phyloP scores from a whole-genome alignment of 2,888 invertebrate species.

The Trimorus sp. region DNA sequence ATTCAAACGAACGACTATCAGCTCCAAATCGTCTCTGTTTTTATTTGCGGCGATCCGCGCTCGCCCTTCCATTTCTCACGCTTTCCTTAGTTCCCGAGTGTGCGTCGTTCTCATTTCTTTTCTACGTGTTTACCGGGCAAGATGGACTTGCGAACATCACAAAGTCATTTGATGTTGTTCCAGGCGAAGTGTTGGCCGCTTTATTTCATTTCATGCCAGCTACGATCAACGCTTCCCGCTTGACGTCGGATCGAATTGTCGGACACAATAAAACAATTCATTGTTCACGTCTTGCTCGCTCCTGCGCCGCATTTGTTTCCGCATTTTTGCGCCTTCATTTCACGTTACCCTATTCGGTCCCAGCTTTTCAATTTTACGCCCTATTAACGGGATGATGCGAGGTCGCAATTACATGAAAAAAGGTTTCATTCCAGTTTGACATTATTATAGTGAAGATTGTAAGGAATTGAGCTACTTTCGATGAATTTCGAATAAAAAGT shows the following conservation, averaged over 20 bases:
- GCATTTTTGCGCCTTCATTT: slow-evolving; percentile 5
- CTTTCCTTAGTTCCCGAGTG: slow-evolving; percentile 30
- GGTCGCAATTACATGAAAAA: no score
- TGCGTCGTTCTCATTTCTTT: slow-evolving; percentile 46
- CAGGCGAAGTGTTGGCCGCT: slow-evolving; percentile 46
- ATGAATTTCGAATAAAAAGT: no score
- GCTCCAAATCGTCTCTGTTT: slow-evolving; percentile 11
- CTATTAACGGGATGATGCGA: no score
- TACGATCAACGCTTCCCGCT: slow-evolving; percentile 43
- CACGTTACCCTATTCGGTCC: neutral
- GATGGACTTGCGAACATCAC: slow-evolving; percentile 56
- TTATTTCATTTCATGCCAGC: slow-evolving; percentile 63
- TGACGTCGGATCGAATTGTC: slow-evolving; percentile 56
- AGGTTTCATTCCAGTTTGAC: no score
- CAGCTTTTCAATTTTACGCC: no score
- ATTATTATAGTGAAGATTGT: no score
- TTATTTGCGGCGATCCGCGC: slow-evolving; percentile 11
- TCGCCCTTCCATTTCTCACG: slow-evolving; percentile 17
- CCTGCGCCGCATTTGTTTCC: slow-evolving; percentile 21
- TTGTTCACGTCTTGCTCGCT: slow-evolving; percentile 35
- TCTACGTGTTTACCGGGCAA: slow-evolving; percentile 39
- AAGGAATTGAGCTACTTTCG: no score
- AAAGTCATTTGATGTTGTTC: slow-evolving; percentile 63
- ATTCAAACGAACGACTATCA: slow-evolving; percentile 7
- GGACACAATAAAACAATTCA: slow-evolving; percentile 49